Conservation (phyloP, 1,140 invertebrate species). For the Lethrus apterus region DNA sequence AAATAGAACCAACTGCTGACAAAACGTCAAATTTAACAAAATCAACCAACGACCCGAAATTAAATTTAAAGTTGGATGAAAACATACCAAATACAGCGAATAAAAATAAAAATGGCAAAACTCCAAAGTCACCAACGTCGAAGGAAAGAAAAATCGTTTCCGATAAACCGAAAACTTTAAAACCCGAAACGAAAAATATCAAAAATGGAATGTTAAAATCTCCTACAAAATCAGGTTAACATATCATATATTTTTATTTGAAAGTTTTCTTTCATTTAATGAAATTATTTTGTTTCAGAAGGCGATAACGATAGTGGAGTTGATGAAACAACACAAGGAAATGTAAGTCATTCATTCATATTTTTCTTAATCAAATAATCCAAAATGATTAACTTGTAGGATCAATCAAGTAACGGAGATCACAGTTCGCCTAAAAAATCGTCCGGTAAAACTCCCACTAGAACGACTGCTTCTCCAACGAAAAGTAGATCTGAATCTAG, state of each 20-base stretch:
- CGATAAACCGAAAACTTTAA: slow-evolving; percentile 3
- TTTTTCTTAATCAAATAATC: not conserved
- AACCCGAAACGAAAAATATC: slow-evolving; percentile 3
- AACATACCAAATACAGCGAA: slow-evolving; percentile 2
- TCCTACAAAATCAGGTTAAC: slow-evolving; percentile 24
- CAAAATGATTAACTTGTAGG: slow-evolving; percentile 31
- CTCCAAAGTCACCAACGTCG: slow-evolving; percentile 1
- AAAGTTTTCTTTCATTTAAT: not conserved
- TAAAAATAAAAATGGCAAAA: not conserved
- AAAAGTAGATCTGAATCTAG: slow-evolving; percentile 51
- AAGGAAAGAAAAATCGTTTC: not conserved
- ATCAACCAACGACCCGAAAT: too few relatives aligned
- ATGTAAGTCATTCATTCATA: slow-evolving; percentile 48
- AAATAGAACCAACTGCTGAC: too few relatives aligned
- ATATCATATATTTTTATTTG: not conserved
- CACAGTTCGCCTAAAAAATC: slow-evolving; percentile 53
- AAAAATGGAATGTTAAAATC: slow-evolving; percentile 7
- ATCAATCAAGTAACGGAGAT: slow-evolving; percentile 52
- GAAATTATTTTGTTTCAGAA: slow-evolving; percentile 50
- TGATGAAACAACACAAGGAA: slow-evolving; percentile 67
- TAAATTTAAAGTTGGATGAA: slow-evolving; percentile 10
- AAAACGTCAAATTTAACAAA: too few relatives aligned
- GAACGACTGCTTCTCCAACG: slow-evolving; percentile 48
- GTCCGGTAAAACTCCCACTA: slow-evolving; percentile 29
- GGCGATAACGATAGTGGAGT: slow-evolving; percentile 72